A percentile compares a stretch with the other conserved stretches of the same genome.
phyloP scores from a whole-genome alignment of 2,888 invertebrate genomes.

The Drosophila nr. perissopoda region DNA sequence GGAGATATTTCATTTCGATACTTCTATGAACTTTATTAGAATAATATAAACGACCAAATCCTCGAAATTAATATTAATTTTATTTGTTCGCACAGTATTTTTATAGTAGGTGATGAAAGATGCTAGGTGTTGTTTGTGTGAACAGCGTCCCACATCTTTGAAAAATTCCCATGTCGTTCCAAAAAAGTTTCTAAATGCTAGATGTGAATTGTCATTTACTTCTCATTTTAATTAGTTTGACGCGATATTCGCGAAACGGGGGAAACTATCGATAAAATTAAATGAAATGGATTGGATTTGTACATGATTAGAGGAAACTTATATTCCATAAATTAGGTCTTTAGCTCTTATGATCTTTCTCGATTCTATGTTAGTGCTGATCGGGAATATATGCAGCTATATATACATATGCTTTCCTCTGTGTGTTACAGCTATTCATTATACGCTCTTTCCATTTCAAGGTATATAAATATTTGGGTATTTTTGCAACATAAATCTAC shows the following conservation, averaged over 20 bases:
- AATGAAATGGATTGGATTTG: neutral
- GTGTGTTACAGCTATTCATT: neutral
- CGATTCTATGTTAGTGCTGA: neutral
- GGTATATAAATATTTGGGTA: neutral
- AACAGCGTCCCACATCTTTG: neutral
- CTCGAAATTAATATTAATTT: too few species aligned
- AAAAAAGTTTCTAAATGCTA: neutral
- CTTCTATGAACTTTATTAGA: too few species aligned
- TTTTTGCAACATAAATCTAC: neutral
- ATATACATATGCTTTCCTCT: neutral
- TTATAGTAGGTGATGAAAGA: neutral
- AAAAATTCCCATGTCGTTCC: neutral
- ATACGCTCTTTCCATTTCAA: neutral
- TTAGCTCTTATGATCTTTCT: neutral
- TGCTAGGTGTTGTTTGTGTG: neutral
- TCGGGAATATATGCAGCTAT: neutral
- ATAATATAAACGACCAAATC: too few species aligned
- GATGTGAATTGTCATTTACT: neutral
- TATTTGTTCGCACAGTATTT: too few species aligned
- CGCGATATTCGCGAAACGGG: neutral
- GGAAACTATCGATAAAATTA: neutral
- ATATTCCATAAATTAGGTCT: neutral
- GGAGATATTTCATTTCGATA: too few species aligned
- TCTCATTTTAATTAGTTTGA: neutral
- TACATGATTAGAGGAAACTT: neutral